Evolutionary conservation across 53 echinoderm and acorn worm species (phyloP).

Genomic region (Echinarachnius parma): DNA sequence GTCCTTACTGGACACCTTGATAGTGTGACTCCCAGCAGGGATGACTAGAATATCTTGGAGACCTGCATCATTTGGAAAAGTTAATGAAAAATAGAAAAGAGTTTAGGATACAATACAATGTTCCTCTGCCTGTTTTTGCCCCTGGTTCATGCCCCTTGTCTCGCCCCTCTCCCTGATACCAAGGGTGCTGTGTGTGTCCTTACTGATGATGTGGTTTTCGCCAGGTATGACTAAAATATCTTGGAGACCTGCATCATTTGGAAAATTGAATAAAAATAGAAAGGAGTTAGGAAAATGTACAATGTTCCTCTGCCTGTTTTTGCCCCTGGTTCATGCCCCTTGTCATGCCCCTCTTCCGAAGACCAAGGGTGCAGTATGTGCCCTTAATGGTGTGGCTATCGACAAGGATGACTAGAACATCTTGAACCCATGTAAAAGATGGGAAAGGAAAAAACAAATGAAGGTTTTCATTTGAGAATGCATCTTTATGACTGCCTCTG

Average conservation of each 20-base stretch:
- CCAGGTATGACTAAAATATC: conserved; percentile 61
- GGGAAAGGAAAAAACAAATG: background rate
- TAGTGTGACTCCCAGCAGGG: conserved; percentile 59
- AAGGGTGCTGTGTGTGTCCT: conserved; percentile 51
- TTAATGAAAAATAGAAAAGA: background rate
- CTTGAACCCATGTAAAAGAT: conserved; percentile 47
- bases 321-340: conserved; percentile 43
- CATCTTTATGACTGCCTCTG: conserved; percentile 13
- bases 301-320: conserved; percentile 18
- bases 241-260: conserved; percentile 43
- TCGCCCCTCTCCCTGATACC: conserved; percentile 42
- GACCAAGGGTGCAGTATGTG: conserved; percentile 43
- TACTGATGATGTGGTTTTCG: conserved; percentile 62
- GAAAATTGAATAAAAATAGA: background rate
- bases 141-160: conserved; percentile 42
- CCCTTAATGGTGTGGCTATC: conserved; percentile 73
- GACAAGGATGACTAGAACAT: conserved; percentile 57
- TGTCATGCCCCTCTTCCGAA: conserved; percentile 22
- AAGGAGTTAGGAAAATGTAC: no score
- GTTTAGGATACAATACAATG: no score
- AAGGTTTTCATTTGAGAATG: no score
- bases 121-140: conserved; percentile 13
- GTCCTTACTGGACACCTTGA: conserved; percentile 58
- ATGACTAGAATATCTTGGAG: conserved; percentile 62
- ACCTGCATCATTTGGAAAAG: no score